These are phyloP conservation scores for Sebastes schlegelii DNA, from an alignment of 2,113 vertebrate genomes.

Conservation along the genomic window DNA sequence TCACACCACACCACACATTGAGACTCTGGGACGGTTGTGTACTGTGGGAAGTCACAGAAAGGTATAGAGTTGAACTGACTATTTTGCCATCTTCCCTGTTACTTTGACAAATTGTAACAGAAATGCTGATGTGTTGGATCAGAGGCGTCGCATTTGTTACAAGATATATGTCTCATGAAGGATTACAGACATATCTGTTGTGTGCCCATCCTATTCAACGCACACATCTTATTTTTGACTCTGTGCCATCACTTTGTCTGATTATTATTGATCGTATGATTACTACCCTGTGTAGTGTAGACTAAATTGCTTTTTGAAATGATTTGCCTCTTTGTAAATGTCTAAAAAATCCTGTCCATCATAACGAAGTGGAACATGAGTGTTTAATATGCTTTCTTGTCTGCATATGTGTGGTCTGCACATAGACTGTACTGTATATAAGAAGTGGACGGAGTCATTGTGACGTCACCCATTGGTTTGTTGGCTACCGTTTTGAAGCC, in stretches of 20 bases:
- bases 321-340: neutral
- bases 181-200: neutral
- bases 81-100: neutral
- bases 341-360: neutral
- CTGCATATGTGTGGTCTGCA: neutral
- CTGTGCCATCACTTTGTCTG: neutral
- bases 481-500: no score
- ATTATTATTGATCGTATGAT: neutral
- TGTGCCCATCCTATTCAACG: neutral
- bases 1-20: constrained; percentile 13
- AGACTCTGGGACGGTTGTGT: neutral
- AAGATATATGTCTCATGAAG: neutral
- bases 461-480: no score
- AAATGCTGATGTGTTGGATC: neutral
- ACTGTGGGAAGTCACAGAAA: neutral
- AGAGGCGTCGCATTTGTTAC: constrained; percentile 2
- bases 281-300: neutral
- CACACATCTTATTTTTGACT: neutral
- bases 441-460: no score
- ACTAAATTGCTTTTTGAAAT: neutral
- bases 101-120: neutral
- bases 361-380: neutral
- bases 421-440: no score
- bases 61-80: neutral
- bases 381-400: neutral